phyloP scores from a whole-genome alignment of 2,888 invertebrate genomes.

The Hirtodrosophila confusa region DNA sequence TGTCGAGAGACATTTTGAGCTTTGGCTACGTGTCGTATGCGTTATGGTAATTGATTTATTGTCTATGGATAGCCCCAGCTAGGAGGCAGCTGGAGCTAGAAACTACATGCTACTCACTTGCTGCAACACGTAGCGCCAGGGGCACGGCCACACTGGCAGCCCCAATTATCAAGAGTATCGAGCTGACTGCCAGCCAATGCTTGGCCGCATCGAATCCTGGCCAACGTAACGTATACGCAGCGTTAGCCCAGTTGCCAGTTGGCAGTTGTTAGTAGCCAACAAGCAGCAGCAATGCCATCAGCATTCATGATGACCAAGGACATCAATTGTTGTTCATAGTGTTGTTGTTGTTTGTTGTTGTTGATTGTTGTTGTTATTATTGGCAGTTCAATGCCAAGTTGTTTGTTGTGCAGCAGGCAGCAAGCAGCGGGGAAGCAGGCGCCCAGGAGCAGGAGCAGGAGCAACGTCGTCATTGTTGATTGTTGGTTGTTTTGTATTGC shows the following conservation, averaged over 20 bases:
- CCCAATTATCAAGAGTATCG: conserved; percentile 90
- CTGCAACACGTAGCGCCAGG: conserved; percentile 90
- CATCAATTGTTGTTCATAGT: conserved; percentile 41
- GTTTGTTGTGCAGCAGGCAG: conserved; percentile 44
- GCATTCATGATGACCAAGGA: conserved; percentile 68
- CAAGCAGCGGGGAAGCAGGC: not conserved
- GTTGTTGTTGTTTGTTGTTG: conserved; percentile 44
- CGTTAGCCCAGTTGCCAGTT: conserved; percentile 5
- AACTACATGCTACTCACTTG: conserved; percentile 83
- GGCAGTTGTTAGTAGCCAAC: not conserved
- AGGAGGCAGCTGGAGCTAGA: not conserved
- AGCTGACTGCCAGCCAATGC: conserved; percentile 91
- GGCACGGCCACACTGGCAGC: conserved; percentile 93
- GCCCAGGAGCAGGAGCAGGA: not conserved
- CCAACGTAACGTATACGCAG: conserved; percentile 39
- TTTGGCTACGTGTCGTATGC: conserved; percentile 60
- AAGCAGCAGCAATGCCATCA: conserved; percentile 42
- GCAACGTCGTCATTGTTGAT: conserved; percentile 15
- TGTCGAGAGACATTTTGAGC: conserved; percentile 30
- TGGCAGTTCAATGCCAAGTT: conserved; percentile 78
- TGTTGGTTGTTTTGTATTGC: conserved; percentile 64
- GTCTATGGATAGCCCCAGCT: conserved; percentile 42
- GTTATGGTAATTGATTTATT: conserved; percentile 79
- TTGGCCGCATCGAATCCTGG: conserved; percentile 87
- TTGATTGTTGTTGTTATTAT: conserved; percentile 59